Evolutionary conservation across 2,113 vertebrate genomes (phyloP), one percentile per base, ranked within the genome.

Genomic region (Notarius quadriscutis): DNA sequence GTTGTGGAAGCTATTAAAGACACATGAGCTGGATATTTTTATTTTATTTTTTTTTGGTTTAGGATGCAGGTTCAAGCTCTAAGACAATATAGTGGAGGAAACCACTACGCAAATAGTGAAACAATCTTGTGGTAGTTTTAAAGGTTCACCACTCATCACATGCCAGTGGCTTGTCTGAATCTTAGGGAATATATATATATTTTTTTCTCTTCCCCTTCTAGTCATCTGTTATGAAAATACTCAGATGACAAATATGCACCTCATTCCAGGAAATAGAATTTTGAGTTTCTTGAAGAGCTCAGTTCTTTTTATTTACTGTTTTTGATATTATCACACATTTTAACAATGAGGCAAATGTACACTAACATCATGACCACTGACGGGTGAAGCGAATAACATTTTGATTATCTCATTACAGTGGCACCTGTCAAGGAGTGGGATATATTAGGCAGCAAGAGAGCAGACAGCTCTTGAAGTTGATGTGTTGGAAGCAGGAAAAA

Each of bases 1-100:
- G 57, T 86, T 71, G 81, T 71, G 65, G 75, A 81, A 86, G 62
- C 74, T 74, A 87, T 84, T 78, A 82, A 85, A 84, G 14, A 67
- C 27, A n/a, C 11, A 5, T 50, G 15, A 12, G 71, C 4, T 41
- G 30, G 8, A 30, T 30, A 1, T 63, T 22, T 10, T 10, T 50
- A 3, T 75, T 50, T n/a, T n/a, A n/a, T n/a, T 53, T 12, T 82
- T 34, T 48, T 83, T 67, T 30, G 57, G 65, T 48, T 86, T 53
- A 58, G 25, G 55, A 27, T 7, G 18, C 41, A 85, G 14, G 80
- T 78, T 84, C 67, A 80, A 17, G 20, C 30, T 51, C 17, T 78
- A 30, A 83, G 62, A 82, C 22, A 15, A 63, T 58, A 81, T 89
- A 65, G 58, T 84, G 80, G 81, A 81, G 34, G 62, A 90, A 84